A percentile compares a stretch with the other conserved stretches of the same genome.
Conservation (phyloP, 1,140 invertebrate genomes). For the Zaprionus africanus region DNA sequence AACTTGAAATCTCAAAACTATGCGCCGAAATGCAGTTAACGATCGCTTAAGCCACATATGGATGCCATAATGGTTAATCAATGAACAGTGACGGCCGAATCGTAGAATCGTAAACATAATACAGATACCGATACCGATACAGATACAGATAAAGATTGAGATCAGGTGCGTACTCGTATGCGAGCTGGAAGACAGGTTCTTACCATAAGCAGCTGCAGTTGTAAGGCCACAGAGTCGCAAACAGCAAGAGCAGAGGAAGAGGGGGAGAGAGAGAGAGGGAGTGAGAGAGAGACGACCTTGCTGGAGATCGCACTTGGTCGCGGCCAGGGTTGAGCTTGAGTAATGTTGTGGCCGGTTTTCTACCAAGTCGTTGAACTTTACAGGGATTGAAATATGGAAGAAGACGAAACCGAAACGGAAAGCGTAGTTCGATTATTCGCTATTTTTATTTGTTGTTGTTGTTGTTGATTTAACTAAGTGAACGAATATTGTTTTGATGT, state of each 20-base stretch:
- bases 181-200: constrained; percentile 40
- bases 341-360: constrained; percentile 21
- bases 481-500: constrained; percentile 18
- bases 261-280: not conserved
- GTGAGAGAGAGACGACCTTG: constrained; percentile 24
- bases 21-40: constrained; percentile 41
- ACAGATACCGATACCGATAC: not conserved
- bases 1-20: constrained; percentile 61
- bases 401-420: not conserved
- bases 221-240: constrained; percentile 10
- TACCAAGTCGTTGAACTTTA: constrained; percentile 69
- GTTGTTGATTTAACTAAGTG: constrained; percentile 43
- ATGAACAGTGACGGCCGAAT: not conserved
- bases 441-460: not conserved
- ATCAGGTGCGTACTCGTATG: not conserved
- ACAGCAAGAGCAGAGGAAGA: not conserved
- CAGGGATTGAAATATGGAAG: constrained; percentile 26
- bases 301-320: constrained; percentile 35
- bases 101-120: constrained; percentile 7
- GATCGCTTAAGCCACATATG: constrained; percentile 14
- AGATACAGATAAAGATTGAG: not conserved
- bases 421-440: constrained; percentile 25
- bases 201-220: constrained; percentile 23
- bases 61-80: constrained; percentile 2
- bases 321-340: constrained; percentile 34